Conservation (phyloP, 2,797 vertebrate species). For the Sebastes itinus region DNA sequence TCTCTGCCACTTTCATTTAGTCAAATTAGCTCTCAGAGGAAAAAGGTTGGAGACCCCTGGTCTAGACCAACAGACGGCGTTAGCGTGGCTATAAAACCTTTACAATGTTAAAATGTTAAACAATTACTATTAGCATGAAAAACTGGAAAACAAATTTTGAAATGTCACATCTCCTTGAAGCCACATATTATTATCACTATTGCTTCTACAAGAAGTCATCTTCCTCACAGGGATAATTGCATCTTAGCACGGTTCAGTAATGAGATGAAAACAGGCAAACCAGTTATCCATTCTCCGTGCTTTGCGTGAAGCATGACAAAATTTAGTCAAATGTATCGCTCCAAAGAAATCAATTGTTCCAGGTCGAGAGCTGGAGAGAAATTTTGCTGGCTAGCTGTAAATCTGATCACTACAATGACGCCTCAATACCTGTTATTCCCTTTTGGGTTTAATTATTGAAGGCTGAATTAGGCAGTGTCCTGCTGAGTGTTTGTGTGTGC, state of each 20-base stretch:
- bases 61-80: too few species aligned
- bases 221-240: background rate
- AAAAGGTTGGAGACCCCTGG: too few species aligned
- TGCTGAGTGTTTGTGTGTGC: background rate
- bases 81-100: background rate
- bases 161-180: background rate
- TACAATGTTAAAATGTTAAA: background rate
- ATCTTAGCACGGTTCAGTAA: background rate
- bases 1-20: too few species aligned
- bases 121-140: background rate
- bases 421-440: conserved; percentile 6
- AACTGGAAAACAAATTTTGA: background rate
- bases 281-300: background rate
- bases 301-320: background rate
- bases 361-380: background rate
- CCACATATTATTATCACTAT: background rate
- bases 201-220: background rate
- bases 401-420: conserved; percentile 13
- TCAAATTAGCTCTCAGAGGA: too few species aligned
- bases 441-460: conserved; percentile 29
- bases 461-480: conserved; percentile 10
- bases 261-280: background rate
- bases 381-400: conserved; percentile 6
- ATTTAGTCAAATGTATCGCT: background rate
- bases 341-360: conserved; percentile 23